Base-by-base conservation (phyloP, 2,888 invertebrate genomes). In the Linnaemya vulpina region DNA sequence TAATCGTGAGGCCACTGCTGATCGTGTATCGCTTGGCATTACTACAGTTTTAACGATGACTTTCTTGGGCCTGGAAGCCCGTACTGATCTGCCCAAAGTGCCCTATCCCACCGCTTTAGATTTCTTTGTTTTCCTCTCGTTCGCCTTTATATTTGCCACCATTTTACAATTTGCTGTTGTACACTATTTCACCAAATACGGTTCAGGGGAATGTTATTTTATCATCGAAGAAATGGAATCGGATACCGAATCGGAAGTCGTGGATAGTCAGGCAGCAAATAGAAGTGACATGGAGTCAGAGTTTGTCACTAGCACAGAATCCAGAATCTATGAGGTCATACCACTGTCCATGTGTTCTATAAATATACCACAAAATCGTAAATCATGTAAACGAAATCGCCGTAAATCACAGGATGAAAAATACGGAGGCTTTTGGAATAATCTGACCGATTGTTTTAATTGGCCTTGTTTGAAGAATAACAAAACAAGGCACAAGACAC, bases 41-140 rank as follows among this genome's bases (percentile, higher is more conserved):
- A 97, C 96, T 60, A 97, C 96, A 0, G 96, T 97, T 9, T 93
- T 97, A 76, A 97, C 96, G 11, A 96, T 97, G 96, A 96, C 96
- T 0, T 96, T 97, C 89, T 93, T 97, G 82, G 96, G 96, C 8
- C 92, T 96, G 87, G 96, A 96, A 90, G 96, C 96, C 1, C 93
- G 96, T 83, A 96, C 95, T 7, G 96, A 97, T 92, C 93, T 97
- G 79, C 97, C 97, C 7, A 96, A 96, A 93, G 97, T 97, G 74
- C 95, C 96, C 65, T 97, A 97, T 92, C 96, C 96, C 4, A 97
- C 97, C n/a, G 97, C 97, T 1, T 92, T 97, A 86, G 97, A 97
- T 90, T 96, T 96, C 89, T 97, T 96, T 91, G 96, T 97, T 3
- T 96, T 96, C 89, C 93, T 96, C 25, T 96, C 96, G 20, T 97